Percentiles rank a stretch among this genome's conserved stretches.
Evolutionary conservation across 1,140 invertebrate genomes (phyloP).

Genomic region (Drosophila bifasciata): DNA sequence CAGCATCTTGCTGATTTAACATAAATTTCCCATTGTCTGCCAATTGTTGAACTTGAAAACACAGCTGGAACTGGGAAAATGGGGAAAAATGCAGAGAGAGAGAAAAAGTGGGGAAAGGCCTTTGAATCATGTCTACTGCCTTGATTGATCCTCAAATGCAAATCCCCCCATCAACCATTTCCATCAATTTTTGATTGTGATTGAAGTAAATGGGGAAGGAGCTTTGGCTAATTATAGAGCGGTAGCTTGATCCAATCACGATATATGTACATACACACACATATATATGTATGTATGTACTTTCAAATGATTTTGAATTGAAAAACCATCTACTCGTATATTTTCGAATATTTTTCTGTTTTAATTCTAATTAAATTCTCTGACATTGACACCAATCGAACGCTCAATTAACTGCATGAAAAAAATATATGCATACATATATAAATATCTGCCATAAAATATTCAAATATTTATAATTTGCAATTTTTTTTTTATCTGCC

Average conservation of each 20-base stretch:
- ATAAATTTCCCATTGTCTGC: conserved; percentile 68
- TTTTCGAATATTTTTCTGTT: not conserved
- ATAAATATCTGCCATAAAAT: conserved; percentile 13
- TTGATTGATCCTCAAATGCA: conserved; percentile 5
- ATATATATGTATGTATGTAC: too few species aligned
- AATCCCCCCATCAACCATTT: conserved; percentile 3
- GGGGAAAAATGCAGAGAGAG: conserved; percentile 33
- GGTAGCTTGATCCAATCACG: not conserved
- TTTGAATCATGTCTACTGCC: conserved; percentile 5
- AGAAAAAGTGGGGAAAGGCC: conserved; percentile 46
- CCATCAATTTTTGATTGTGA: conserved; percentile 6
- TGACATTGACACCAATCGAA: conserved; percentile 42
- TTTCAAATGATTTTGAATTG: too few species aligned
- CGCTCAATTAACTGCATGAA: conserved; percentile 5
- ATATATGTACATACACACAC: too few species aligned
- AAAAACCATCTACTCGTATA: too few species aligned
- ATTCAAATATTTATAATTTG: conserved; percentile 28
- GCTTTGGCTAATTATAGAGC: conserved; percentile 12
- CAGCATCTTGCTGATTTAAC: conserved; percentile 28
- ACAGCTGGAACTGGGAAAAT: conserved; percentile 25
- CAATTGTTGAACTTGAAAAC: conserved; percentile 58
- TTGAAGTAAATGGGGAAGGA: not conserved
- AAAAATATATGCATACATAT: conserved; percentile 1
- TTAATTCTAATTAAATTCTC: not conserved
- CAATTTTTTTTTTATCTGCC: conserved; percentile 31